A percentile compares a stretch with the other conserved stretches of the same genome.
Conservation (phyloP, 2,888 invertebrate species). For the Griposia aprilina region DNA sequence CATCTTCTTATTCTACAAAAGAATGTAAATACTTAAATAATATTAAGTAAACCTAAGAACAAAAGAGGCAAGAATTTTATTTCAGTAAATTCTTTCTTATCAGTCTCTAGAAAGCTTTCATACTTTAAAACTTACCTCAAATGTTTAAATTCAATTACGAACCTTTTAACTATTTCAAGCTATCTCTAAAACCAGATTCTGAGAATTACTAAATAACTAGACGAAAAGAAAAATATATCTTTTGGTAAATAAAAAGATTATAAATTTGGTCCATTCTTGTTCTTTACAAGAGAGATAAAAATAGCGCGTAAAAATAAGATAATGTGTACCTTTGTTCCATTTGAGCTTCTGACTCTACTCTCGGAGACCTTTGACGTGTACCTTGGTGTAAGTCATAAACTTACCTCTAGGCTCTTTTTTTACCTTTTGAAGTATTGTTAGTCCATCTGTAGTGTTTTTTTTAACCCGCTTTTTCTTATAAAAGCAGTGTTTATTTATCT, state of each 20-base stretch:
- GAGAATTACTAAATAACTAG: neutral
- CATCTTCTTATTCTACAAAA: constrained; percentile 11
- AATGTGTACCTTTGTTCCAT: constrained; percentile 82
- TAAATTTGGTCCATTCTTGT: constrained; percentile 27
- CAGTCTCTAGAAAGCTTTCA: constrained; percentile 1
- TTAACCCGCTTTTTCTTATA: neutral
- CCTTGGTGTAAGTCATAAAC: constrained; percentile 67
- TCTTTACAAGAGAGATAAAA: constrained; percentile 29
- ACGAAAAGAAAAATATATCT: neutral
- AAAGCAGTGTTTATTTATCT: neutral
- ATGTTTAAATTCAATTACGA: constrained; percentile 29
- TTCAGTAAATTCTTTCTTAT: neutral
- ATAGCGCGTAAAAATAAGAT: constrained; percentile 73
- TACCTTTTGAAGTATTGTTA: neutral
- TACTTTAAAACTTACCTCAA: neutral
- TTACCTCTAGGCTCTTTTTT: neutral
- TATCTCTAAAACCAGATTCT: constrained; percentile 1
- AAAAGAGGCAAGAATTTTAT: constrained; percentile 1
- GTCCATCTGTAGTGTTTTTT: neutral
- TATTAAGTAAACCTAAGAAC: neutral
- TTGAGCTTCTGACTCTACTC: constrained; percentile 78
- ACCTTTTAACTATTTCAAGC: neutral
- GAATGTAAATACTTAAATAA: neutral
- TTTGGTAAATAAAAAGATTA: constrained; percentile 32
- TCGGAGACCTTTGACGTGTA: constrained; percentile 74